Conservation (phyloP, 2,113 vertebrate genomes). For the Gadus chalcogrammus region DNA sequence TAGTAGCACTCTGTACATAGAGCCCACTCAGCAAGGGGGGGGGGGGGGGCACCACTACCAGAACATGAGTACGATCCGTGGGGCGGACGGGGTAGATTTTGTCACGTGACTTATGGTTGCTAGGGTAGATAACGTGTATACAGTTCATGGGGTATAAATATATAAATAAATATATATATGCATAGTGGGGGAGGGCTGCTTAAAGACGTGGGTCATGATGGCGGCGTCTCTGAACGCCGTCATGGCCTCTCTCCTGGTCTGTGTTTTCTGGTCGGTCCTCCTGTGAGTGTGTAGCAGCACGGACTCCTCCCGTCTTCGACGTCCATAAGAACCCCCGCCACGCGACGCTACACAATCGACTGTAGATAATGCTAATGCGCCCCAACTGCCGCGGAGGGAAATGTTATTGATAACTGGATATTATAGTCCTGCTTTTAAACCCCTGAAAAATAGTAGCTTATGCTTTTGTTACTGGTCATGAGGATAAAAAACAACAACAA, state of each 20-base stretch:
- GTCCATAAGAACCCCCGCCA: background rate
- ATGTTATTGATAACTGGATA: conserved; percentile 4
- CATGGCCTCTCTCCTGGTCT: conserved; percentile 28
- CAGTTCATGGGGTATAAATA: background rate
- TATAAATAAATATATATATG: background rate
- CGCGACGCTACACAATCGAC: conserved; percentile 13
- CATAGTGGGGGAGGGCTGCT: conserved; percentile 15
- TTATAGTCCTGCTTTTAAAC: conserved; percentile 22
- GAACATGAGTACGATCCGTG: background rate
- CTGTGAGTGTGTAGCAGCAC: conserved; percentile 31
- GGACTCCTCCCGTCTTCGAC: conserved; percentile 18
- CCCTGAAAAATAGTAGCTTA: conserved; percentile 19
- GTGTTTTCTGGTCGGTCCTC: conserved; percentile 38
- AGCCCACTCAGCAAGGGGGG: background rate
- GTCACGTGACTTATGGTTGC: background rate
- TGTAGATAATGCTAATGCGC: conserved; percentile 26
- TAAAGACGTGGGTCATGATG: conserved; percentile 19
- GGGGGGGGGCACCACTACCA: background rate
- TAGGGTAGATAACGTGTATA: background rate
- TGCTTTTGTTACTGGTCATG: conserved; percentile 43
- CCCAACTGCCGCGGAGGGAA: conserved; percentile 2
- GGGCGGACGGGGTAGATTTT: background rate
- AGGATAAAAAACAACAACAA: background rate
- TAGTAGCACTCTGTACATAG: conserved; percentile 54
- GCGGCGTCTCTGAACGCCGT: conserved; percentile 26